Percentiles rank a stretch among this genome's conserved stretches.
phyloP scores from a whole-genome alignment of 2,113 vertebrate genomes.

The Phaethon lepturus region DNA sequence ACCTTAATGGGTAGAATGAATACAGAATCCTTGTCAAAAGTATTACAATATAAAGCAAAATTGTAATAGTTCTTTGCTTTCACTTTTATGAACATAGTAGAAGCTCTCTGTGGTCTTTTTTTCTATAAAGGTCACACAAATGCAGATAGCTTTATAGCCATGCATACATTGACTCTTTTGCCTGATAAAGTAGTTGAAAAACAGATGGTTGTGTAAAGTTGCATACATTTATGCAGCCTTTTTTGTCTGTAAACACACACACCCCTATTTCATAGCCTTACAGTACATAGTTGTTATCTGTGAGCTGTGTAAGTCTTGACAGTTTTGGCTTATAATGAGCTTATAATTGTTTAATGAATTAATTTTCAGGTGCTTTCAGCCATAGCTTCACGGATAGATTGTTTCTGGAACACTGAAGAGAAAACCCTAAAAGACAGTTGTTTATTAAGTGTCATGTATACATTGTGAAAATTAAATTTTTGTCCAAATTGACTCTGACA shows the following conservation, averaged over 20 bases:
- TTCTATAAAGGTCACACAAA: neutral
- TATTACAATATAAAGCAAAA: neutral
- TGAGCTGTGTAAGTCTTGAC: neutral
- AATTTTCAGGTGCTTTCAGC: neutral
- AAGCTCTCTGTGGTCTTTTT: neutral
- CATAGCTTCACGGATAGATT: neutral
- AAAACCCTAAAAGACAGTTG: neutral
- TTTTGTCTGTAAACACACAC: neutral
- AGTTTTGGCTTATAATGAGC: neutral
- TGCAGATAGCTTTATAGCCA: neutral
- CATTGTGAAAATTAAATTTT: neutral
- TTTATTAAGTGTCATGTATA: neutral
- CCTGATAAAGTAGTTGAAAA: neutral
- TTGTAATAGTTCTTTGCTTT: neutral
- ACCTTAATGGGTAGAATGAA: neutral
- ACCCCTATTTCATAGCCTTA: neutral
- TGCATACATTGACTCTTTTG: neutral
- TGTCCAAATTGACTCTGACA: neutral
- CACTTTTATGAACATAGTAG: neutral
- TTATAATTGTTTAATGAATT: neutral
- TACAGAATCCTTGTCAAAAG: neutral
- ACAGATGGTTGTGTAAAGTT: neutral
- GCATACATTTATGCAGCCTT: neutral
- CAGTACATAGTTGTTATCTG: neutral
- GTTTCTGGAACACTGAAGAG: neutral